phyloP scores from a whole-genome alignment of 2,797 vertebrate genomes.

The Sandelia bainsii region DNA sequence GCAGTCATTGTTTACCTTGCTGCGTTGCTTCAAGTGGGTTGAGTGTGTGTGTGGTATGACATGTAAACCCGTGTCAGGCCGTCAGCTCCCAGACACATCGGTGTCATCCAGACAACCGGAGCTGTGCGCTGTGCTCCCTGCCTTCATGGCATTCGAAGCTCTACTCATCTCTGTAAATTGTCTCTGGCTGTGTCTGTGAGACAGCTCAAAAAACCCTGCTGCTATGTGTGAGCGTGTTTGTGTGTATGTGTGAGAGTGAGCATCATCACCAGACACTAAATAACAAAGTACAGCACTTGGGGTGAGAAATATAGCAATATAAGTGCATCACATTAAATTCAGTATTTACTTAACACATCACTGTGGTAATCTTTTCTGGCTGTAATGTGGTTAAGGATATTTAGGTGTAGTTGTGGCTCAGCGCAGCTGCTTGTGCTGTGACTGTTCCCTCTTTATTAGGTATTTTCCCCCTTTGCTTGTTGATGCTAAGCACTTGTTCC shows the following conservation, averaged over 20 bases:
- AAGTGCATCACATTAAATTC: constrained; percentile 72
- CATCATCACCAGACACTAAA: constrained; percentile 63
- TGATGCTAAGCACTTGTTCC: constrained; percentile 72
- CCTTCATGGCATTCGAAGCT: constrained; percentile 62
- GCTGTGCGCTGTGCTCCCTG: constrained; percentile 62
- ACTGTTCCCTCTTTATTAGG: constrained; percentile 68
- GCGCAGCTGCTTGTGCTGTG: constrained; percentile 55
- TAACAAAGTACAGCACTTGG: constrained; percentile 67
- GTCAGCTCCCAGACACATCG: constrained; percentile 76
- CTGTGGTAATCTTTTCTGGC: constrained; percentile 72
- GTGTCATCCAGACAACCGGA: constrained; percentile 73
- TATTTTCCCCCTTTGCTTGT: constrained; percentile 60
- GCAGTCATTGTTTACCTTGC: constrained; percentile 68
- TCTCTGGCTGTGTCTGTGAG: constrained; percentile 72
- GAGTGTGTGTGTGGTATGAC: constrained; percentile 64
- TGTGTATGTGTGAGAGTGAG: constrained; percentile 2
- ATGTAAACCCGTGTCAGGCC: constrained; percentile 74
- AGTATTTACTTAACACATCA: constrained; percentile 72
- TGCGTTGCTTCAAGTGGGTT: constrained; percentile 47
- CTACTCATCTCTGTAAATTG: constrained; percentile 71
- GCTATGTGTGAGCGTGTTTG: constrained; percentile 16
- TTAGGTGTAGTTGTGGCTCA: constrained; percentile 71
- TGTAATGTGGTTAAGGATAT: constrained; percentile 79
- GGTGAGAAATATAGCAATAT: constrained; percentile 63
- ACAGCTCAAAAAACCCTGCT: constrained; percentile 46